Percentiles rank a stretch among this genome's conserved stretches.
phyloP scores from a whole-genome alignment of 2,888 invertebrate genomes.

The Noctua pronuba region DNA sequence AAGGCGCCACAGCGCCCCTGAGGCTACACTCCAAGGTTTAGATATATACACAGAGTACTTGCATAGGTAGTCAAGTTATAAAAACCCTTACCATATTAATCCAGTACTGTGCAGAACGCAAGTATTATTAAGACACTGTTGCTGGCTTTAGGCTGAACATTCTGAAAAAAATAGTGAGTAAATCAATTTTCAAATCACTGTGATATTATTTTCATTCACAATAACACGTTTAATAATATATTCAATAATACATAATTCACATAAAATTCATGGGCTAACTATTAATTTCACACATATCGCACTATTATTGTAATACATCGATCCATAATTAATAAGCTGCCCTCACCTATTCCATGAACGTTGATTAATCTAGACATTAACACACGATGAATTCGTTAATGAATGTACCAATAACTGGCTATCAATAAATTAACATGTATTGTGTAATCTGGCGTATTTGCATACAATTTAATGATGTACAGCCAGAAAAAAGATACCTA shows the following conservation, averaged over 20 bases:
- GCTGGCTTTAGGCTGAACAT: background rate
- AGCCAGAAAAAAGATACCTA: background rate
- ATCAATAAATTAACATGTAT: conserved; percentile 37
- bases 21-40: too few species aligned
- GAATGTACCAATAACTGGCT: conserved; percentile 18
- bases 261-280: background rate
- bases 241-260: conserved; percentile 1
- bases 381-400: conserved; percentile 29
- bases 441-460: background rate
- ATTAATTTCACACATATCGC: conserved; percentile 28
- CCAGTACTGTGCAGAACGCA: background rate
- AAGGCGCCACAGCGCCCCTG: too few species aligned
- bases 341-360: conserved; percentile 33
- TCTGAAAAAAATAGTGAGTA: too few species aligned
- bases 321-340: conserved; percentile 43
- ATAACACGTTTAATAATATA: background rate
- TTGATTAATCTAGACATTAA: conserved; percentile 49
- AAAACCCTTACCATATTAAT: background rate
- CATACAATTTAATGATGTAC: background rate
- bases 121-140: background rate
- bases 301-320: conserved; percentile 17
- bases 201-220: background rate
- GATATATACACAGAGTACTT: background rate
- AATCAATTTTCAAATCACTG: background rate
- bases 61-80: background rate